A percentile compares a stretch with the other conserved stretches of the same genome.
Conservation (phyloP, 2,888 invertebrate species). For the Rhyacophila evoluta region DNA sequence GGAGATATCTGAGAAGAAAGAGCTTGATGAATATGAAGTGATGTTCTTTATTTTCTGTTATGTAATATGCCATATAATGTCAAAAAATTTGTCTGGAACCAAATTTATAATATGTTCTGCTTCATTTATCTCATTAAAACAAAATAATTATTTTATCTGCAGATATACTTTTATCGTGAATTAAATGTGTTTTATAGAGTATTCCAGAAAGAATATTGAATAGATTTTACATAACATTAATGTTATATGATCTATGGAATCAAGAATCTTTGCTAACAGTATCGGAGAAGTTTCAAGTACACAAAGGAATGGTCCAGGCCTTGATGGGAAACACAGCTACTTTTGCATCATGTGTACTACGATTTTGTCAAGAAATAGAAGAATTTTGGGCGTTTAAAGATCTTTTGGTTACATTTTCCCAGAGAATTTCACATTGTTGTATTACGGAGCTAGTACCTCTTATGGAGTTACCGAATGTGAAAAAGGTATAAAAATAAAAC, state of each 20-base stretch:
- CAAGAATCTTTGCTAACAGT: conserved; percentile 75
- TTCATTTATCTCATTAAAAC: no score
- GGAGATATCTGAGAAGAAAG: no score
- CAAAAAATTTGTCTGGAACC: no score
- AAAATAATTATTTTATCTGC: neutral
- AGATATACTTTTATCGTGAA: neutral
- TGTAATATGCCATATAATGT: no score
- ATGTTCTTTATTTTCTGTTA: no score
- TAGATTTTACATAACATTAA: conserved; percentile 88
- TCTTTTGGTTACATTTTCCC: conserved; percentile 79
- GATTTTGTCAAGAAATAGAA: conserved; percentile 83
- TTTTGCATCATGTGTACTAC: conserved; percentile 80
- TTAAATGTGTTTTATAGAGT: conserved; percentile 62
- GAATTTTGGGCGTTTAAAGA: conserved; percentile 87
- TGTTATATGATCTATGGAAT: conserved; percentile 84
- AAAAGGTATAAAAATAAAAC: no score
- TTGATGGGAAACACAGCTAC: conserved; percentile 78
- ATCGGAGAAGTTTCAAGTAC: conserved; percentile 77
- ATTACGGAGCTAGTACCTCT: conserved; percentile 82
- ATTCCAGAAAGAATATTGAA: conserved; percentile 74
- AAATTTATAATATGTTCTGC: no score
- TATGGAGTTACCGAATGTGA: conserved; percentile 90
- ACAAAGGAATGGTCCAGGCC: conserved; percentile 85
- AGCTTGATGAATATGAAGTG: no score
- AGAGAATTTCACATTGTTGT: conserved; percentile 84